A percentile compares a stretch with the other conserved stretches of the same genome.
Evolutionary conservation across 2,797 vertebrate genomes (phyloP).

Genomic region (Pseudopleuronectes americanus): DNA sequence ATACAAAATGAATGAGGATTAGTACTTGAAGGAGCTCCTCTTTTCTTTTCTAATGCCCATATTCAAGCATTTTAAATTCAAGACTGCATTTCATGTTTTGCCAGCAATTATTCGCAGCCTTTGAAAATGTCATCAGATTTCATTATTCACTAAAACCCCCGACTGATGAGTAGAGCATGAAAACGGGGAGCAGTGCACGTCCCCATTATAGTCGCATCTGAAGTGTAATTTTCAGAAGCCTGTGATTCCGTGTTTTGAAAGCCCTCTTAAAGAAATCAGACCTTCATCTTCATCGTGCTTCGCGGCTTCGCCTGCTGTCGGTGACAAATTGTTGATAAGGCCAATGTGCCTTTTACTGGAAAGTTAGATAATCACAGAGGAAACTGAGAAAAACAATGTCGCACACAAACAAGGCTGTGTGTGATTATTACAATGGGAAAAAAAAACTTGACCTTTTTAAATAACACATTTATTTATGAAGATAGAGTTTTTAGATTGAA

Average conservation of each 20-base stretch:
- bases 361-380: constrained; percentile 36
- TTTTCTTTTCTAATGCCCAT: constrained; percentile 7
- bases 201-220: constrained; percentile 13
- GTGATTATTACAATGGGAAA: constrained; percentile 26
- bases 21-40: constrained; percentile 1
- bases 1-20: constrained; percentile 9
- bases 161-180: constrained; percentile 27
- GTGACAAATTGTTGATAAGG: constrained; percentile 36
- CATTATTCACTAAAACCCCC: constrained; percentile 2
- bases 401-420: constrained; percentile 15
- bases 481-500: too few species aligned
- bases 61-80: constrained; percentile 19
- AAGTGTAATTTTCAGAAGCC: constrained; percentile 32
- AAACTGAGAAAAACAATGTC: constrained; percentile 18
- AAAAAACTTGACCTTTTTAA: not conserved
- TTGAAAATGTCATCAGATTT: not conserved
- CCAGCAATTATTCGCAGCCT: constrained; percentile 18
- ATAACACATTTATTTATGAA: not conserved
- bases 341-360: constrained; percentile 37
- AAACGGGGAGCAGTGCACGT: not conserved
- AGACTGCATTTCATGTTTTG: constrained; percentile 26
- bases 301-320: constrained; percentile 16
- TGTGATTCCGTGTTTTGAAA: constrained; percentile 27
- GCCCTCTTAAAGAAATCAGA: constrained; percentile 33
- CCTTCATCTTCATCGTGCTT: constrained; percentile 30